Percentiles rank a stretch among this genome's conserved stretches.
These are phyloP conservation scores for Oxyruncus cristatus DNA, from an alignment of 2,113 vertebrate species.

Conservation along the genomic window DNA sequence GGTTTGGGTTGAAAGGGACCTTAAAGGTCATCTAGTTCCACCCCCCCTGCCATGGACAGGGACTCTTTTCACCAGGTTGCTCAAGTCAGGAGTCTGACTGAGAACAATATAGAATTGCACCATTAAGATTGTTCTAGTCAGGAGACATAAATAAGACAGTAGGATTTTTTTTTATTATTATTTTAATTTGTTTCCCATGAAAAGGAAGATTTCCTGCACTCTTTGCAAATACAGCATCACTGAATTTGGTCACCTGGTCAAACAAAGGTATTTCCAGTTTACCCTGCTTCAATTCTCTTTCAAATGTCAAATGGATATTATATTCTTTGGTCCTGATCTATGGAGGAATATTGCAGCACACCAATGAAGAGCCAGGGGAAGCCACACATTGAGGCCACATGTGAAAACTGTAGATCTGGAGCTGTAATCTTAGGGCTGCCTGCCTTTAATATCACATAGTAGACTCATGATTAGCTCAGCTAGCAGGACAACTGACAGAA, in stretches of 20 bases:
- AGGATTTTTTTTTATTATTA: too few relatives aligned
- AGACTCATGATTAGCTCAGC: not conserved
- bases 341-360: not conserved
- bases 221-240: not conserved
- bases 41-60: not conserved
- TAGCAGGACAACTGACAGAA: not conserved
- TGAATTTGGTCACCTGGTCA: not conserved
- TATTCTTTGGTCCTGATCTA: not conserved
- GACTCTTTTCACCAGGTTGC: not conserved
- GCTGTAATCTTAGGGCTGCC: not conserved
- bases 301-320: not conserved
- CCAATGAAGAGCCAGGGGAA: not conserved
- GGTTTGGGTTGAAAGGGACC: not conserved
- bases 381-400: not conserved
- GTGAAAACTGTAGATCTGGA: not conserved
- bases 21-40: not conserved
- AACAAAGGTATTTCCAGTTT: not conserved
- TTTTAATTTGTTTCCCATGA: accelerated
- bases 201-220: not conserved
- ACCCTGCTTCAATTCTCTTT: not conserved
- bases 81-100: not conserved
- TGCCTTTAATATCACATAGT: not conserved
- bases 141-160: not conserved
- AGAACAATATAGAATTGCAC: accelerated
- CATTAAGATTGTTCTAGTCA: not conserved